Conservation (phyloP, 2,113 vertebrate genomes). For the Solenodon paradoxus region DNA sequence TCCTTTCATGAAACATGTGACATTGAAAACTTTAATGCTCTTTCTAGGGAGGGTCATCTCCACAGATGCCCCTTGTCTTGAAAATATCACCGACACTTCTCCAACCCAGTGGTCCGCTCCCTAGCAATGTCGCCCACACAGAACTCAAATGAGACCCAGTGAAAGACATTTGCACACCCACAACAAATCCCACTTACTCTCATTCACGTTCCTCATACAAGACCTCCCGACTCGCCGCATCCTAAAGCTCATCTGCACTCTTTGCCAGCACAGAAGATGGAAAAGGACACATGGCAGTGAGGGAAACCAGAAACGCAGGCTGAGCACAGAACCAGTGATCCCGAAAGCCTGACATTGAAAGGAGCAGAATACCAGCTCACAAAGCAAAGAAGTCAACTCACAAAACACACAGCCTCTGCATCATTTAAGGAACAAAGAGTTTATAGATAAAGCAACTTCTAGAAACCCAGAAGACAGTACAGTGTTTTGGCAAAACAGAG, state of each 20-base stretch:
- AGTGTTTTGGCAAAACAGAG: background rate
- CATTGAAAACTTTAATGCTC: background rate
- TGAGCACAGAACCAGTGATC: background rate
- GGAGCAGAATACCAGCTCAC: background rate
- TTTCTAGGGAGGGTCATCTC: background rate
- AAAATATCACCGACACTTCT: background rate
- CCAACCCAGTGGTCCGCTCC: no score
- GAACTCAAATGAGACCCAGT: background rate
- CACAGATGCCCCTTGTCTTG: background rate
- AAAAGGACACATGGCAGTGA: background rate
- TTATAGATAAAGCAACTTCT: no score
- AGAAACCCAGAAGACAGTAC: background rate
- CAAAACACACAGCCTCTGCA: no score
- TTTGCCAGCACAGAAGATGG: background rate
- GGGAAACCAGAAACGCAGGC: background rate
- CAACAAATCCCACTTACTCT: background rate
- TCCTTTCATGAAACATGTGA: rapidly evolving
- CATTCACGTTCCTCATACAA: background rate
- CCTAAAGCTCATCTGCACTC: background rate
- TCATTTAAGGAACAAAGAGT: background rate
- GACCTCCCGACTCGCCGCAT: background rate
- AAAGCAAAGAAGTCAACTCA: background rate
- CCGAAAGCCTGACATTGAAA: background rate
- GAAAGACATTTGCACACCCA: background rate
- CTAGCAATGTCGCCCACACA: background rate